These are phyloP conservation scores for Andrena fulva DNA, from an alignment of 2,888 invertebrate genomes.

Conservation along the genomic window DNA sequence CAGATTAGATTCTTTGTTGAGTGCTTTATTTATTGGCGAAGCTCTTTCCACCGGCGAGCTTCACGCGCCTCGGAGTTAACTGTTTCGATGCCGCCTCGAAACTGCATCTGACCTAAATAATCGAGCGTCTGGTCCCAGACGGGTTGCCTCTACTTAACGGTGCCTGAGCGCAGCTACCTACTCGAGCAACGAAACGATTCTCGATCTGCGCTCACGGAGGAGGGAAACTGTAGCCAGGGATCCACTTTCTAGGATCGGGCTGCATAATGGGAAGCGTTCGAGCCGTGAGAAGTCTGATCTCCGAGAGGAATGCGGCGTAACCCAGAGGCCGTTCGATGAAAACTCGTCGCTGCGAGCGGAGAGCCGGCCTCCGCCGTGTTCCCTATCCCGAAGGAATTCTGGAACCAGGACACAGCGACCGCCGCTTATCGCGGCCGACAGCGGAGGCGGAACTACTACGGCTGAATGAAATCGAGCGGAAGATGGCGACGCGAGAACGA, in stretches of 20 bases:
- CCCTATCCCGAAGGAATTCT: slow-evolving; percentile 36
- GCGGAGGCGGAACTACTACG: slow-evolving; percentile 35
- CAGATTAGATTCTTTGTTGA: too few relatives aligned
- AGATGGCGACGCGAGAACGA: slow-evolving; percentile 23
- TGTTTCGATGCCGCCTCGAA: not conserved
- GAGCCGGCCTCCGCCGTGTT: not conserved
- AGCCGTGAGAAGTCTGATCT: slow-evolving; percentile 26
- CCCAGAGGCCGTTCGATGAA: slow-evolving; percentile 26
- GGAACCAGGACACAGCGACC: slow-evolving; percentile 43
- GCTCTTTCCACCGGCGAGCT: not conserved
- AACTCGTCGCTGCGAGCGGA: slow-evolving; percentile 5
- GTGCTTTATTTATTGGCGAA: not conserved
- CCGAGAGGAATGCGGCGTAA: slow-evolving; percentile 8
- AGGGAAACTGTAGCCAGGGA: not conserved
- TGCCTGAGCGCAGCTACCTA: slow-evolving; percentile 7
- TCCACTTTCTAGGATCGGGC: not conserved
- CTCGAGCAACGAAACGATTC: too few relatives aligned
- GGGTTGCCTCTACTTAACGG: slow-evolving; percentile 1
- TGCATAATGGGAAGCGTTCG: slow-evolving; percentile 12
- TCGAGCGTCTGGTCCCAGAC: slow-evolving; percentile 1
- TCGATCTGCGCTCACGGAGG: too few relatives aligned
- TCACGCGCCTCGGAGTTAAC: too few relatives aligned
- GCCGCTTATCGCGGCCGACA: slow-evolving; percentile 47
- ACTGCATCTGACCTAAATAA: slow-evolving; percentile 26
- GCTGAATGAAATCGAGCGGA: slow-evolving; percentile 36